Evolutionary conservation across 2,113 vertebrate species (phyloP).

Genomic region (Bambusicola thoracicus): DNA sequence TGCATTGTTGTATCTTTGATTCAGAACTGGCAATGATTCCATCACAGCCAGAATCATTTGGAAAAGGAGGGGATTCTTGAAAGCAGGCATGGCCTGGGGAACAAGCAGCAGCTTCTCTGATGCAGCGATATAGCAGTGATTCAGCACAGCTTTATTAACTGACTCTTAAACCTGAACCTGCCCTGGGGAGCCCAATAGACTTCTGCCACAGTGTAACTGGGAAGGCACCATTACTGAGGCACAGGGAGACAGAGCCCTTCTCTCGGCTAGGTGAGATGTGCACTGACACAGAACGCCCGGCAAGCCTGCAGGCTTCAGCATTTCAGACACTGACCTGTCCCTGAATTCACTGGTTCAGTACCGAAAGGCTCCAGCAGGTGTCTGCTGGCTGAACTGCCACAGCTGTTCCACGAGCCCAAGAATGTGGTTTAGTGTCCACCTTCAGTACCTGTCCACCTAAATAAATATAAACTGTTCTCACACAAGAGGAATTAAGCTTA

Average conservation of each 20-base stretch:
- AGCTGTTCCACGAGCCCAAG: neutral
- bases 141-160: constrained; percentile 4
- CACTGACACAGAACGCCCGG: neutral
- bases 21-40: neutral
- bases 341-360: neutral
- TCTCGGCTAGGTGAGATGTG: neutral
- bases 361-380: too few relatives aligned
- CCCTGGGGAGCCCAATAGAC: neutral
- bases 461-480: neutral
- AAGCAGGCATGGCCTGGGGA: constrained; percentile 42
- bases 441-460: neutral
- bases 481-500: neutral
- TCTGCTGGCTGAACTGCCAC: neutral
- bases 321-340: neutral
- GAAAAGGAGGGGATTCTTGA: neutral
- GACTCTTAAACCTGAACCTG: neutral
- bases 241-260: neutral
- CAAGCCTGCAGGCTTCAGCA: neutral
- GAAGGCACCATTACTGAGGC: neutral
- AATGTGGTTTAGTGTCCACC: too few relatives aligned
- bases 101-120: neutral
- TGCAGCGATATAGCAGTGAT: neutral
- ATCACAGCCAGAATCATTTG: neutral
- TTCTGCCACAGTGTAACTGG: neutral
- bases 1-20: neutral